A percentile compares a stretch with the other conserved stretches of the same genome.
Conservation (phyloP, 2,113 vertebrate genomes). For the Hemiscyllium ocellatum region DNA sequence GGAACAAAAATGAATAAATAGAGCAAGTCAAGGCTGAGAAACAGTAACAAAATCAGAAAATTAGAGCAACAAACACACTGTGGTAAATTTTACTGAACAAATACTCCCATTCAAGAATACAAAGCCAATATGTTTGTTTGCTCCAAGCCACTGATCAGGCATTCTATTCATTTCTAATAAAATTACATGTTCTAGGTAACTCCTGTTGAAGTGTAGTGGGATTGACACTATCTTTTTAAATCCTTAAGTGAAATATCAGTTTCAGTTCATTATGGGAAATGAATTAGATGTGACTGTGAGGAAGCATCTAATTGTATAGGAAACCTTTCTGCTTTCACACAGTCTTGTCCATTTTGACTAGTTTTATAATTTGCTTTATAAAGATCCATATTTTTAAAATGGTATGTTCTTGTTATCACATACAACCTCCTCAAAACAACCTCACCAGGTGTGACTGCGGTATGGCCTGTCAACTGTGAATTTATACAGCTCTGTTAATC, state of each 20-base stretch:
- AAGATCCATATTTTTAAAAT: background rate
- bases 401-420: background rate
- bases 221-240: background rate
- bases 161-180: background rate
- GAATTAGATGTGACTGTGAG: background rate
- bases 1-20: background rate
- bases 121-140: background rate
- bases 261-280: background rate
- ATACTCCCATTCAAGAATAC: background rate
- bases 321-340: background rate
- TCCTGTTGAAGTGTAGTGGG: background rate
- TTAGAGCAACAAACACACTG: background rate
- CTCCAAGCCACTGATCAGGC: background rate
- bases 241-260: background rate
- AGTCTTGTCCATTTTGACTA: background rate
- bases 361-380: background rate
- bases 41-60: background rate
- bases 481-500: too few species aligned
- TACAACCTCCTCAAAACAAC: background rate
- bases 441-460: too few species aligned
- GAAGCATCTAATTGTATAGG: background rate
- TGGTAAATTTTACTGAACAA: background rate
- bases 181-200: constrained; percentile 2
- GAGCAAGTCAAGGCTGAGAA: background rate
- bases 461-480: too few species aligned